Evolutionary conservation across 2,797 vertebrate species (phyloP).

Genomic region (Arrhamphus sclerolepis): DNA sequence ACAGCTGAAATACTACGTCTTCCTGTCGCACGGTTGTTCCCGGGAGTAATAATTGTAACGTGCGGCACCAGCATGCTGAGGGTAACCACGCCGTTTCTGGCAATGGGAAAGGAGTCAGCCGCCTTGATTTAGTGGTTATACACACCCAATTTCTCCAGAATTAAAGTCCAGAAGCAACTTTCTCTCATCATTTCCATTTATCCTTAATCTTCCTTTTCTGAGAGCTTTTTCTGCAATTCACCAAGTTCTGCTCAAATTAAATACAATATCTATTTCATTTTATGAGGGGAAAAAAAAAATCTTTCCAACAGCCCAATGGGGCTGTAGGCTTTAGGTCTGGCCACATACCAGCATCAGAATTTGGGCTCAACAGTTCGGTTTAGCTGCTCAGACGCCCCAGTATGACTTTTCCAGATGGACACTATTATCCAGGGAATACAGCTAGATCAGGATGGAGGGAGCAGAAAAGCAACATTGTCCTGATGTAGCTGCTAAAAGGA

Average conservation of each 20-base stretch:
- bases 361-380: slow-evolving; percentile 37
- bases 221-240: slow-evolving; percentile 7
- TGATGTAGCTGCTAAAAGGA: slow-evolving; percentile 57
- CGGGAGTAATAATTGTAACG: slow-evolving; percentile 10
- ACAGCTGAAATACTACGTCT: not conserved
- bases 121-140: slow-evolving; percentile 5
- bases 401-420: slow-evolving; percentile 60
- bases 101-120: not conserved
- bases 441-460: slow-evolving; percentile 42
- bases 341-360: slow-evolving; percentile 38
- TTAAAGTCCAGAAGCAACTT: not conserved
- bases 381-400: slow-evolving; percentile 17
- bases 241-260: slow-evolving; percentile 8
- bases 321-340: slow-evolving; percentile 35
- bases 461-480: slow-evolving; percentile 36
- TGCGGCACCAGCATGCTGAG: slow-evolving; percentile 4
- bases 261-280: slow-evolving; percentile 20
- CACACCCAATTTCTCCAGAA: not conserved
- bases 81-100: slow-evolving; percentile 1
- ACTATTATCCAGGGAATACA: slow-evolving; percentile 41
- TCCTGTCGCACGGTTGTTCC: slow-evolving; percentile 10
- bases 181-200: not conserved
- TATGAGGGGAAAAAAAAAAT: slow-evolving; percentile 23
- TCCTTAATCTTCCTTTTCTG: not conserved
- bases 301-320: slow-evolving; percentile 22